Conservation (phyloP, 2,113 vertebrate species). For the Sinocyclocheilus anshuiensis region DNA sequence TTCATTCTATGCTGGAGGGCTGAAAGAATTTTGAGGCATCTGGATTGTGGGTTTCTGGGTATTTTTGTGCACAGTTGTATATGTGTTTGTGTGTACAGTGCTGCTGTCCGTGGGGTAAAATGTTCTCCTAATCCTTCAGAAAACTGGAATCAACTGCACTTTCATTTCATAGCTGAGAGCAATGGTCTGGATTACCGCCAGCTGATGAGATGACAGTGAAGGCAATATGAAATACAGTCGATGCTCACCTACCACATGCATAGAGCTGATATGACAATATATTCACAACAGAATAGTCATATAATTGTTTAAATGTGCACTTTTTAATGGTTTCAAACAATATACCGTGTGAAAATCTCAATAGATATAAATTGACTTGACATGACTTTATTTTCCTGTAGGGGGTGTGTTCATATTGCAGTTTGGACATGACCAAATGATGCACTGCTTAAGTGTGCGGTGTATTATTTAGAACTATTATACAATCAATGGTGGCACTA, state of each 20-base stretch:
- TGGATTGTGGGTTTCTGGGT: constrained; percentile 35
- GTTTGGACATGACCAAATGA: background rate
- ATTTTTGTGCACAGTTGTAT: background rate
- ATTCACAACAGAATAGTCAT: background rate
- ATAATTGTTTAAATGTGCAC: background rate
- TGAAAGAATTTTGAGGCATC: constrained; percentile 41
- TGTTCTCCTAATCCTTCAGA: background rate
- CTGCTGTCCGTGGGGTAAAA: background rate
- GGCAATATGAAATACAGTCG: background rate
- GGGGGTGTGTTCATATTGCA: background rate
- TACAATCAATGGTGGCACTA: background rate
- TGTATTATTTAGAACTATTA: background rate
- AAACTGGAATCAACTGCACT: constrained; percentile 15
- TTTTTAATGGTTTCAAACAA: background rate
- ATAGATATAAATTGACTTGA: background rate
- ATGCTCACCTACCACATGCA: background rate
- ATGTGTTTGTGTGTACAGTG: constrained; percentile 11
- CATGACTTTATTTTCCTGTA: background rate
- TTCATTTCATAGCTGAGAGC: constrained; percentile 9
- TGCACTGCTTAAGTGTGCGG: background rate
- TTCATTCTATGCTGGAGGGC: constrained; percentile 38
- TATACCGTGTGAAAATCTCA: background rate
- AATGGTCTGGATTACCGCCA: background rate
- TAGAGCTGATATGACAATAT: background rate
- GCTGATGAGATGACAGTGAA: background rate